A percentile compares a stretch with the other conserved stretches of the same genome.
These are phyloP conservation scores for Aphidius gifuensis DNA, from an alignment of 1,140 invertebrate genomes.

Conservation along the genomic window DNA sequence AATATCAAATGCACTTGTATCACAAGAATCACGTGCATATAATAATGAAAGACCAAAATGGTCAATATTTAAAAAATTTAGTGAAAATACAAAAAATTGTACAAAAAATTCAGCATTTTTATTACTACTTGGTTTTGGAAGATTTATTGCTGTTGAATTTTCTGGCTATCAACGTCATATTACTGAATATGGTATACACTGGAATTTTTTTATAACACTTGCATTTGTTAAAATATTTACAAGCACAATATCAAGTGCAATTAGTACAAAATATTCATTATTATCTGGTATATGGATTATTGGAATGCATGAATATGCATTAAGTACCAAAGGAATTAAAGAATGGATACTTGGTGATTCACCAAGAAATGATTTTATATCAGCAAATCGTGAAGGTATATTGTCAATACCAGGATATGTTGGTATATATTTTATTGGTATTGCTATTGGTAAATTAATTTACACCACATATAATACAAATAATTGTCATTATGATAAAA, in stretches of 20 bases:
- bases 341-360: conserved; percentile 69
- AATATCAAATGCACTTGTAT: conserved; percentile 79
- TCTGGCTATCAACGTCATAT: conserved; percentile 82
- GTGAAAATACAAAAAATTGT: conserved; percentile 40
- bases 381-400: conserved; percentile 88
- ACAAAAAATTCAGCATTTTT: conserved; percentile 57
- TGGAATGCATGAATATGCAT: conserved; percentile 66
- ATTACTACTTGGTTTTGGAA: conserved; percentile 67
- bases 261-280: conserved; percentile 51
- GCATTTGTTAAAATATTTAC: conserved; percentile 76
- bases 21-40: conserved; percentile 56
- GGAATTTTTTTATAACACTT: conserved; percentile 96
- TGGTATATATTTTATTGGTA: conserved; percentile 73
- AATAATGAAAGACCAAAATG: conserved; percentile 35
- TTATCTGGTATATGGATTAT: conserved; percentile 59
- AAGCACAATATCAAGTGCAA: conserved; percentile 57
- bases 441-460: conserved; percentile 66
- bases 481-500: conserved; percentile 36
- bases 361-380: conserved; percentile 62
- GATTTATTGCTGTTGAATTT: conserved; percentile 64
- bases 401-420: conserved; percentile 81
- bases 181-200: conserved; percentile 91
- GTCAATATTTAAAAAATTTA: conserved; percentile 25
- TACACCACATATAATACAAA: conserved; percentile 43
- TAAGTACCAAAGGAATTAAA: conserved; percentile 62